phyloP scores from a whole-genome alignment of 53 echinoderm and acorn worm species.

The Patiria pectinifera region DNA sequence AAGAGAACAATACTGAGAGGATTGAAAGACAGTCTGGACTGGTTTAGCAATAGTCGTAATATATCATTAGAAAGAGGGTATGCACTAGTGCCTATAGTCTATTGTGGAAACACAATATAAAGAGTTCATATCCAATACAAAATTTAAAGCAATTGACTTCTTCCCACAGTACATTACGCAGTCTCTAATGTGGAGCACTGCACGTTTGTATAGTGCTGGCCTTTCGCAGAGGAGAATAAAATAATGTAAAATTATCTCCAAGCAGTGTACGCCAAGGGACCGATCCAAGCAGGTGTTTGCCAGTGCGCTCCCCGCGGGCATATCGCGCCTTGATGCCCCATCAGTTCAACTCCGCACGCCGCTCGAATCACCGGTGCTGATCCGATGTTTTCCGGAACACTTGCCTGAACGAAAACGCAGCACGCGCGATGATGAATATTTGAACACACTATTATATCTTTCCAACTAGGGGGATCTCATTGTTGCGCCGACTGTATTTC shows the following conservation, averaged over 20 bases:
- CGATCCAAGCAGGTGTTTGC: constrained; percentile 25
- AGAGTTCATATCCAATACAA: no score
- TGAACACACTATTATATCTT: background rate
- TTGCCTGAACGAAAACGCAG: background rate
- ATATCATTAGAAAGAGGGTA: no score
- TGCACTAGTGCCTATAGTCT: no score
- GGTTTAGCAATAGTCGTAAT: no score
- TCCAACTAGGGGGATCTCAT: no score
- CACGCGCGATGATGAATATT: background rate
- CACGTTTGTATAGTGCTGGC: background rate
- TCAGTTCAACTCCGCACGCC: background rate
- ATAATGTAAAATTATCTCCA: background rate
- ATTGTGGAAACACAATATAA: no score
- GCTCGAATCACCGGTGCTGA: constrained; percentile 1
- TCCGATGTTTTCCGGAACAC: background rate
- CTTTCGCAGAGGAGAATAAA: background rate
- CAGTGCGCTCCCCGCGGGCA: background rate
- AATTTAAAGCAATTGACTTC: no score
- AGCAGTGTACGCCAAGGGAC: background rate
- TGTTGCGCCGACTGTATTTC: no score
- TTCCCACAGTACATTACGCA: no score
- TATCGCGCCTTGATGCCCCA: constrained; percentile 25
- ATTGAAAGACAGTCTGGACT: no score
- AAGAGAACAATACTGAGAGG: no score
- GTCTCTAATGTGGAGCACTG: background rate